Conservation (phyloP, 2,113 vertebrate species). For the Bettongia penicillata region DNA sequence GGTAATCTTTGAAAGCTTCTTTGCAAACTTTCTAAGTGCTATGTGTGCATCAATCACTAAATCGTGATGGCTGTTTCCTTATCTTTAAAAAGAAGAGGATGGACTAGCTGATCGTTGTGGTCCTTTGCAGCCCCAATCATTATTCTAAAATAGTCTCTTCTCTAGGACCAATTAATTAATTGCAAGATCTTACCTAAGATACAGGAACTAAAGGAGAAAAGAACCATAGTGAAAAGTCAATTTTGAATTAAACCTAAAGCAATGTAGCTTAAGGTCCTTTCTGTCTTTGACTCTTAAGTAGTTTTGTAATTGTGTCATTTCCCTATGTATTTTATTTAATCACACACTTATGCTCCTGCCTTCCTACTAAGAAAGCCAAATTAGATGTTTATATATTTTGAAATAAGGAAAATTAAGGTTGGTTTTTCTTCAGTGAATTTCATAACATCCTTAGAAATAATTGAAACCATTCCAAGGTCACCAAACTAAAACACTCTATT, state of each 20-base stretch:
- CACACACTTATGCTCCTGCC: background rate
- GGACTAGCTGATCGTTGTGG: background rate
- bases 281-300: background rate
- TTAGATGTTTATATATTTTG: background rate
- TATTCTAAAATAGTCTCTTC: background rate
- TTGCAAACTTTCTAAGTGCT: background rate
- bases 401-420: background rate
- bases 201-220: background rate
- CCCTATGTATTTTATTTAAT: background rate
- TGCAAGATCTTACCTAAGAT: background rate
- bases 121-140: background rate
- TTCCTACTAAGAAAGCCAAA: background rate
- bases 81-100: background rate
- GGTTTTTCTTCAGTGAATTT: background rate
- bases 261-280: background rate
- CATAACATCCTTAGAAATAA: background rate
- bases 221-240: background rate
- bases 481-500: background rate
- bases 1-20: background rate
- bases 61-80: background rate
- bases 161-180: background rate
- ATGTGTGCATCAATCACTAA: background rate
- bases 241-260: background rate
- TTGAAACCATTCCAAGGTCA: background rate
- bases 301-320: background rate